Conservation (phyloP, 2,888 invertebrate genomes). For the Diplolepis rosae region DNA sequence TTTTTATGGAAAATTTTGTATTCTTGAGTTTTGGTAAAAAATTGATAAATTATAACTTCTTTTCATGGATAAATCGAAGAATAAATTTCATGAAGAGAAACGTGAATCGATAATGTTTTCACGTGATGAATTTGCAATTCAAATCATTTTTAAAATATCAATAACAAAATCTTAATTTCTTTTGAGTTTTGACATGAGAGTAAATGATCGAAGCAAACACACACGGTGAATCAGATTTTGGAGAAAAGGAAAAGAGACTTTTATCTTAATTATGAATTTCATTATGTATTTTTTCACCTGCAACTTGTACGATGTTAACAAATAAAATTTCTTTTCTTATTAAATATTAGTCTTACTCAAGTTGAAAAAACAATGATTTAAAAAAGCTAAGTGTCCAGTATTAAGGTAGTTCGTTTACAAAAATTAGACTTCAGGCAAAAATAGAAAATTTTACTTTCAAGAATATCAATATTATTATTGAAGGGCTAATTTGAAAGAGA, state of each 20-base stretch:
- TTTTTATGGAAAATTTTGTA: constrained; percentile 2
- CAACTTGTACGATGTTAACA: neutral
- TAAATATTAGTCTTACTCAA: neutral
- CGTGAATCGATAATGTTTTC: too few species aligned
- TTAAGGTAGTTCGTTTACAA: too few species aligned
- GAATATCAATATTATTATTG: too few species aligned
- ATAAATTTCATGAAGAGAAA: too few species aligned
- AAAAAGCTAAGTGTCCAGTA: neutral
- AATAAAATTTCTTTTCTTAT: neutral
- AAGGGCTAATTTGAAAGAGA: too few species aligned
- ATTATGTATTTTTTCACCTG: neutral
- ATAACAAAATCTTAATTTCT: neutral
- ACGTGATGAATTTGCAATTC: neutral
- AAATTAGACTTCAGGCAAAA: too few species aligned
- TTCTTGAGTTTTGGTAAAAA: too few species aligned
- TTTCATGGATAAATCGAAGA: too few species aligned
- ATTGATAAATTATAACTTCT: too few species aligned
- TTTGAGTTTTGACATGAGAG: neutral
- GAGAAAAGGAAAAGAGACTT: neutral
- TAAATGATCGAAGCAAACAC: neutral
- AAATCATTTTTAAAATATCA: neutral
- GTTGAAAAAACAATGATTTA: neutral
- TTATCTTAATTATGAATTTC: neutral
- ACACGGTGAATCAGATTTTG: neutral
- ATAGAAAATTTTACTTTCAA: too few species aligned